Base-by-base conservation (phyloP, 2,797 vertebrate genomes). In the Protosalanx chinensis region DNA sequence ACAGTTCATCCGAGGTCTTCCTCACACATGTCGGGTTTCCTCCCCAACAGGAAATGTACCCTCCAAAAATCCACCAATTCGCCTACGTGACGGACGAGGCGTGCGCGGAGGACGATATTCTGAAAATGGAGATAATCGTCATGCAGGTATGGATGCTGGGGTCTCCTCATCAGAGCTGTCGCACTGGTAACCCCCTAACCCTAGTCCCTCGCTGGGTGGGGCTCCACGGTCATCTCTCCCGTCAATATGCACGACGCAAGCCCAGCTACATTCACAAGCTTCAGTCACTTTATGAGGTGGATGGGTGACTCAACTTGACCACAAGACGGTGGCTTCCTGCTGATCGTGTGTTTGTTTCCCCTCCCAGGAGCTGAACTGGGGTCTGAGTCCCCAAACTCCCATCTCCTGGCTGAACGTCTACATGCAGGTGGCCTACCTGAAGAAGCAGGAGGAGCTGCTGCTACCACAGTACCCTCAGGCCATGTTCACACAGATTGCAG, bases 321-420 rank as follows among this genome's bases (percentile, higher is more conserved):
- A 8, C 0, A 18, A n/a, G 18, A 56, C 10, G 51, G 51, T 56
- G 51, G 51, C 6, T n/a, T 56, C 15, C 15, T 56, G 49, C 15
- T 59, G 58, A 23, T 10, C 12, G 23, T 60, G 58, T 60, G 58
- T 60, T 6, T n/a, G 16, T 29, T n/a, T 60, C 5, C 64, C 49
- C 27, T 18, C 73, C 76, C 74, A 99, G 98, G 95, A 95, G 82
- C 94, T 99, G 71, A 93, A 97, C 1, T 99, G 98, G 98, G 94
- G 90, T 68, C 89, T 99, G 70, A 95, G 93, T 71, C 97, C 98
- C 2, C 87, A 98, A 89, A 98, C 97, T 6, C 88, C 94, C 16
- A 91, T 99, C 79, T 96, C 96, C 61, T 99, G 97, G 98, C 91
- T 99, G 68, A 98, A 95, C 10, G 90, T 97, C 69, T 99, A 98